Percentiles rank a stretch among this genome's conserved stretches.
phyloP scores from a whole-genome alignment of 2,113 vertebrate genomes.

The Lota lota region DNA sequence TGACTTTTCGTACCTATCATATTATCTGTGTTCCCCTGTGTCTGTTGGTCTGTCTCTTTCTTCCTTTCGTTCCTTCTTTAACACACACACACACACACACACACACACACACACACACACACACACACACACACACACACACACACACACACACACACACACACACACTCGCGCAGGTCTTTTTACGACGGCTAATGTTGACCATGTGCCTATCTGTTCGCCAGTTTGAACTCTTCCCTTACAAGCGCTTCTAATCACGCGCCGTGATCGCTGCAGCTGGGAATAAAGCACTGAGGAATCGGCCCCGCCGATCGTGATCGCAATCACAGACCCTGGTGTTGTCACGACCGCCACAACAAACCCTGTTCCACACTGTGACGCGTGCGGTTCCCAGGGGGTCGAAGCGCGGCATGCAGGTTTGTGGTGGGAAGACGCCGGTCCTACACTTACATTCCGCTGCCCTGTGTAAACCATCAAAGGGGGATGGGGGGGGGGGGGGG shows the following conservation, averaged over 20 bases:
- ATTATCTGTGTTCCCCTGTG: background rate
- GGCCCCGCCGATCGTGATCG: too few species aligned
- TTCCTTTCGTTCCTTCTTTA: background rate
- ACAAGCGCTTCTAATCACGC: too few species aligned
- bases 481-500: conserved; percentile 7
- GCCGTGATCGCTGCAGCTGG: too few species aligned
- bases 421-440: background rate
- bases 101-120: too few species aligned
- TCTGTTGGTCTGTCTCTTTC: background rate
- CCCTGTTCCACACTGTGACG: too few species aligned
- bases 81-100: background rate
- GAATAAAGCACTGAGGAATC: too few species aligned
- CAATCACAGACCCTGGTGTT: too few species aligned
- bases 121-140: background rate
- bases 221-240: conserved; percentile 27
- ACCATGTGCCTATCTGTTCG: conserved; percentile 50
- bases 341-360: too few species aligned
- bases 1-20: background rate
- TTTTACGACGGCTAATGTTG: conserved; percentile 40
- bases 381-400: background rate
- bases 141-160: background rate
- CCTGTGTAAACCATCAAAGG: conserved; percentile 8
- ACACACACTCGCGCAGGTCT: background rate
- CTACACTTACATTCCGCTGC: conserved; percentile 16
- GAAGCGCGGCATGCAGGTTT: background rate